These are phyloP conservation scores for Urechis unicinctus DNA, from an alignment of 2,888 invertebrate genomes.

Conservation along the genomic window DNA sequence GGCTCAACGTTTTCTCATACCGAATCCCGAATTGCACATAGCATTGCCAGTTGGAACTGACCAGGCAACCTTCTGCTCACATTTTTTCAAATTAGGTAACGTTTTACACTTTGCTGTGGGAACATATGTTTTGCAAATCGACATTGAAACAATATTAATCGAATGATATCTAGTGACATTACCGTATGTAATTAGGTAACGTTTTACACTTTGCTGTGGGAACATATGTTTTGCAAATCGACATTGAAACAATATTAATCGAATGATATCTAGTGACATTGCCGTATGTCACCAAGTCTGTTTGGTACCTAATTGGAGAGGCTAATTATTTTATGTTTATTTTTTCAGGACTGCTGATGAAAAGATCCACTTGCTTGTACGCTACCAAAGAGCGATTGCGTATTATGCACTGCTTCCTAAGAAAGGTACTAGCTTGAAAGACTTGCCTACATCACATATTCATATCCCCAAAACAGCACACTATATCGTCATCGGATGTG, in stretches of 20 bases:
- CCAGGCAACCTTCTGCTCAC: slow-evolving; percentile 12
- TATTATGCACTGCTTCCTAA: slow-evolving; percentile 39
- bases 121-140: neutral
- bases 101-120: neutral
- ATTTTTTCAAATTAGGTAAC: slow-evolving; percentile 39
- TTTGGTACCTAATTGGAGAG: no score
- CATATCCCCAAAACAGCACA: no score
- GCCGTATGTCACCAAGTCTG: no score
- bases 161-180: neutral
- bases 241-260: neutral
- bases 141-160: neutral
- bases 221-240: neutral
- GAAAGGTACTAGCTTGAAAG: slow-evolving; percentile 40
- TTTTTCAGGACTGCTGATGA: slow-evolving; percentile 40
- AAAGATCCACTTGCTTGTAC: slow-evolving; percentile 47
- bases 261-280: neutral
- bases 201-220: neutral
- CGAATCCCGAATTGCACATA: slow-evolving; percentile 24
- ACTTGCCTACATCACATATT: no score
- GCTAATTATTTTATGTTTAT: neutral
- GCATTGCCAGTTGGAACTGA: slow-evolving; percentile 24
- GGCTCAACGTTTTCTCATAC: slow-evolving; percentile 26
- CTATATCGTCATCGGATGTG: neutral
- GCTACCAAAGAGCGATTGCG: slow-evolving; percentile 46
- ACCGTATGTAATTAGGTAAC: neutral